Conservation (phyloP, 2,113 vertebrate genomes). For the Lethenteron reissneri region DNA sequence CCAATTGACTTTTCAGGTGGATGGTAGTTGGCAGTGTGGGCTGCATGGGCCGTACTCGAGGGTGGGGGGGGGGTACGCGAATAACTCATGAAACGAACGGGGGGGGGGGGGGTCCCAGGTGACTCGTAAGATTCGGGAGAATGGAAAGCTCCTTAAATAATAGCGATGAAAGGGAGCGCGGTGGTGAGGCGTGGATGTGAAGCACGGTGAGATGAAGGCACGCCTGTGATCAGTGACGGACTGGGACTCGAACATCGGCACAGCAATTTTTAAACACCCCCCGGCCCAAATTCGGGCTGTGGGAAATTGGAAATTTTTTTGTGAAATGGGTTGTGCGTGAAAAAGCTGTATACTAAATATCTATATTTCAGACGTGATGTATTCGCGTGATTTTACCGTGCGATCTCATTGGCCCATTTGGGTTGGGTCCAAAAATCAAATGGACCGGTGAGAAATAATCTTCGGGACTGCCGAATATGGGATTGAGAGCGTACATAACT, state of each 20-base stretch:
- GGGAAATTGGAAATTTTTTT: not conserved
- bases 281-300: constrained; percentile 1
- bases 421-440: not conserved
- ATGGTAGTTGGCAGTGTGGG: too few relatives aligned
- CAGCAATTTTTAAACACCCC: not conserved
- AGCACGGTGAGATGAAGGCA: not conserved
- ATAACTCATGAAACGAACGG: too few relatives aligned
- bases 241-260: not conserved
- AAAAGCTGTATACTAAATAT: not conserved
- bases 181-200: too few relatives aligned
- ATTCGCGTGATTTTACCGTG: not conserved
- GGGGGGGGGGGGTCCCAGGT: too few relatives aligned
- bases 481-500: not conserved
- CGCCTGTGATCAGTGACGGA: not conserved
- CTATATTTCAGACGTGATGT: not conserved
- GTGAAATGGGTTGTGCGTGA: not conserved
- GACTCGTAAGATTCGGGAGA: too few relatives aligned
- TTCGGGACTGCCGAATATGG: constrained; percentile 1
- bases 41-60: too few relatives aligned
- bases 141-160: too few relatives aligned
- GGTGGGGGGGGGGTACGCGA: too few relatives aligned
- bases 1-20: too few relatives aligned
- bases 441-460: not conserved
- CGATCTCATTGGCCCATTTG: not conserved
- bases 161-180: too few relatives aligned